Evolutionary conservation across 1,140 invertebrate genomes (phyloP).

Genomic region (Diachasma alloeum): DNA sequence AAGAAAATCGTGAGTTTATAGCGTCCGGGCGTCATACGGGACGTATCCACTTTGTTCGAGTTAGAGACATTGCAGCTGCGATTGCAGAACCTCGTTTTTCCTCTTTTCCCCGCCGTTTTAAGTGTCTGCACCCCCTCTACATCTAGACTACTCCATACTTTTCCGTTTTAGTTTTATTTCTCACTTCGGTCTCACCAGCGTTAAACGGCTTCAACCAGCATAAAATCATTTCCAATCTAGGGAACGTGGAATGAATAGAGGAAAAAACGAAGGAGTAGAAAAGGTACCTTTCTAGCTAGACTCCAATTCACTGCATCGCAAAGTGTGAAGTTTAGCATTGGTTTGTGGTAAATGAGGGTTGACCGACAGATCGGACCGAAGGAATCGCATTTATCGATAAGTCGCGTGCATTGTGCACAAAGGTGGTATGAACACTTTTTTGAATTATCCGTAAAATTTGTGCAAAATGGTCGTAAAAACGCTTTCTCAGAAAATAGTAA

Average conservation of each 20-base stretch:
- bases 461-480: too few species aligned
- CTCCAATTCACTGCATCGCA: neutral
- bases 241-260: neutral
- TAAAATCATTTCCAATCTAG: neutral
- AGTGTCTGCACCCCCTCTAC: neutral
- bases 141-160: neutral
- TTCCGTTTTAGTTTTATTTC: neutral
- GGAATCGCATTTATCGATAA: too few species aligned
- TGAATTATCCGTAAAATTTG: too few species aligned
- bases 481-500: too few species aligned
- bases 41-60: slow-evolving; percentile 2
- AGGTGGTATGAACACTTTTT: too few species aligned
- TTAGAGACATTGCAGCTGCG: slow-evolving; percentile 2
- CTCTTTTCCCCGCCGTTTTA: neutral
- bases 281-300: neutral
- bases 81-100: neutral
- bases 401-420: too few species aligned
- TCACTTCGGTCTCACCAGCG: neutral
- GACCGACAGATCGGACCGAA: too few species aligned
- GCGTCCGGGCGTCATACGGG: neutral
- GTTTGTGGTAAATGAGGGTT: neutral
- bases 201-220: neutral
- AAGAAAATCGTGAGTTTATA: neutral
- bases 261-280: neutral
- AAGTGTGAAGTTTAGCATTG: neutral